Conservation (phyloP, 2,797 vertebrate genomes). For the Cossypha dichroa region DNA sequence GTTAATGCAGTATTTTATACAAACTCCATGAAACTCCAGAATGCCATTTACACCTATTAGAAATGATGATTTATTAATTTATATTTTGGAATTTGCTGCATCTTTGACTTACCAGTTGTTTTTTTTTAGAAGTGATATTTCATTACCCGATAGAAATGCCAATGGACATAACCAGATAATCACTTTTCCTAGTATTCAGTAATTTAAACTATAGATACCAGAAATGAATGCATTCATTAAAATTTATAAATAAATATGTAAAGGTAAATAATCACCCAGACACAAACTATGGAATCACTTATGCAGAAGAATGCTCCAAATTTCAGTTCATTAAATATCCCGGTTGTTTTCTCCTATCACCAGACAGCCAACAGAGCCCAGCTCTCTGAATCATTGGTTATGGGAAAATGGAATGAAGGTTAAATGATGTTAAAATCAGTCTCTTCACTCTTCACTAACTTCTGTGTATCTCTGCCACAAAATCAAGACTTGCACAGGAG, state of each 20-base stretch:
- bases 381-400: not conserved
- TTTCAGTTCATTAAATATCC: not conserved
- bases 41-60: not conserved
- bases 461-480: not conserved
- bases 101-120: not conserved
- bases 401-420: not conserved
- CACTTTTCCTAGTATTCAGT: not conserved
- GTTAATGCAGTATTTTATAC: not conserved
- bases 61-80: not conserved
- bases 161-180: not conserved
- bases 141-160: not conserved
- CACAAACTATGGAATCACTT: not conserved
- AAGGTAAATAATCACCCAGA: not conserved
- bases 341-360: not conserved
- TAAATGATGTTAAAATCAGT: fast-evolving
- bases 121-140: not conserved
- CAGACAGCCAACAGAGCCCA: not conserved
- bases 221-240: not conserved
- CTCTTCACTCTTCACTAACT: not conserved
- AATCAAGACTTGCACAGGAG: not conserved
- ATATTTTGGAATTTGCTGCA: not conserved
- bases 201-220: not conserved
- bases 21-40: not conserved
- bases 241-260: not conserved
- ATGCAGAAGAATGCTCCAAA: not conserved